Base-by-base conservation (phyloP, 2,888 invertebrate genomes). In the Helicoverpa assulta region DNA sequence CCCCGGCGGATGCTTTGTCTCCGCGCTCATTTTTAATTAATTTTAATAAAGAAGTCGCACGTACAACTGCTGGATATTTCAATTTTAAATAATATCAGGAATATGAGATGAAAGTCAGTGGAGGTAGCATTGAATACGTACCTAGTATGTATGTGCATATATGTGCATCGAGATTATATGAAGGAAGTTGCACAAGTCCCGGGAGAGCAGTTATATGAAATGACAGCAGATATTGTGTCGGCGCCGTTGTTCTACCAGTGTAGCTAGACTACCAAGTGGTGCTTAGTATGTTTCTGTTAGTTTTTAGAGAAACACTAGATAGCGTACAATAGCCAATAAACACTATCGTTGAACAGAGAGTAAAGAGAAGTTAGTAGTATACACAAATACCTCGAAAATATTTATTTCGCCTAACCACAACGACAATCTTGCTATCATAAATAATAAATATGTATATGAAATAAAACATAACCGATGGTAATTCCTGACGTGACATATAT, bases 21-120 rank as follows among this genome's bases (percentile, higher is more conserved):
- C 60, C 21, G n/a, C 19, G 57, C 14, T 53, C 66, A n/a, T 52
- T 76, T 77, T 66, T 73, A 73, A 77, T 77, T 77, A 66, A 73
- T 66, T 29, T 60, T 51, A 59, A 77, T 73, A 68, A 66, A 73
- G 66, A 40, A 62, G 50, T 63, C 59, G 65, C 62, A 57, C 50
- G 52, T 7, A 58, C 43, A 62, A 54, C 70, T 21, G 29, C 21
- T 43, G 51, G 59, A 14, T 67, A 59, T 78, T 70, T 63, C 19
- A 53, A 66, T 53, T 78, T 77, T 66, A 52, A 69, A 73, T 66
- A 53, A 62, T 68, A 56, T 60, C 26, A 68, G 33, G 73, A 72
- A 77, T 67, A 61, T n/a, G 54, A 52, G 47, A 76, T 14, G 51
- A 53, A 51, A 21, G 43, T 43, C 56, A 56, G 51, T 33, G 47